Base-by-base conservation (phyloP, 2,113 vertebrate genomes). In the Cephalopterus ornatus region DNA sequence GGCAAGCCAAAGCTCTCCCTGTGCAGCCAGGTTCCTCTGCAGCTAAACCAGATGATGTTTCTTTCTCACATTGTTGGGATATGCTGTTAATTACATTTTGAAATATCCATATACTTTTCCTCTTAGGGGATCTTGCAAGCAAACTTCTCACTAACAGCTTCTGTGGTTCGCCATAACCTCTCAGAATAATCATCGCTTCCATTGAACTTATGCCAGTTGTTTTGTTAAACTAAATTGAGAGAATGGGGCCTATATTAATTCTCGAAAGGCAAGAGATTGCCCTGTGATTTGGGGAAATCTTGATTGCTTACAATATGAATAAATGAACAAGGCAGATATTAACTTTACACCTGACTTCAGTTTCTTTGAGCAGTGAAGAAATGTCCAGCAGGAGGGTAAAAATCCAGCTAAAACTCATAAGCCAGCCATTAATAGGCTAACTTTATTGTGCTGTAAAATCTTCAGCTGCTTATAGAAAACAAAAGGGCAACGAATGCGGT, bases 201-300 rank as follows among this genome's bases (percentile, higher is more conserved):
- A 91, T 63, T 95, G 92, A 98, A 82, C 71, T 92, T 92, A 39
- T 35, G 92, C 93, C 92, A 95, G 93, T 93, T 97, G 94, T 95
- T 97, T 97, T 96, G 85, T 92, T 92, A 91, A 90, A 61, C 87
- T 90, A 88, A 94, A 61, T 80, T 95, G 81, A 96, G 72, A 93
- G 86, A 95, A 91, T 27, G 26, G 74, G 76, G 42, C 73, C 78
- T 93, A 50, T 92, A 92, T 90, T 92, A 82, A 83, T 92, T 87
- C 92, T 96, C 24, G 0, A 58, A 96, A 93, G 84, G 88, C 80
- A 71, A 95, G 89, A 96, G 93, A 94, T 95, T 93, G 83, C 83
- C 95, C 78, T 95, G 95, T 95, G 88, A 97, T 97, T 97, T 97
- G 91, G 91, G 91, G 65, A 94, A 89, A 95, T 93, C 82, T 91